A percentile compares a stretch with the other conserved stretches of the same genome.
Evolutionary conservation across 2,888 invertebrate species (phyloP).

Genomic region (Xestia rhomboidea): DNA sequence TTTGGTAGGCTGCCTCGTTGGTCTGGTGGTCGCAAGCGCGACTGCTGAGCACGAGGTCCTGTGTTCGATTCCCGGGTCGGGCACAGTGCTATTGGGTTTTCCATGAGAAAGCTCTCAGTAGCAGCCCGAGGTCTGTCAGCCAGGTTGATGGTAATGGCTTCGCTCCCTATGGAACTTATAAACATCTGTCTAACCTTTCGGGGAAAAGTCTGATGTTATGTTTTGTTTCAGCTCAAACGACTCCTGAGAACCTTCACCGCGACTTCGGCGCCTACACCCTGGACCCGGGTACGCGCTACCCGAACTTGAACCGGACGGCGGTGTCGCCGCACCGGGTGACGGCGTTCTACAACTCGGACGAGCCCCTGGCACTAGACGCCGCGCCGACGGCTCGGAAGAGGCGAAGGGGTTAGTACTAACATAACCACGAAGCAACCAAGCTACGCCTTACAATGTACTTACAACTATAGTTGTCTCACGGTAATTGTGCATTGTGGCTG

Average conservation of each 20-base stretch:
- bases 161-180: no score
- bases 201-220: background rate
- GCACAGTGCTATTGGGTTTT: no score
- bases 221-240: conserved; percentile 95
- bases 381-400: conserved; percentile 74
- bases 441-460: background rate
- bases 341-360: conserved; percentile 84
- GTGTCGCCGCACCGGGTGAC: conserved; percentile 94
- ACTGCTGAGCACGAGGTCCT: no score
- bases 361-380: conserved; percentile 83
- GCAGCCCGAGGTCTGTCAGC: no score
- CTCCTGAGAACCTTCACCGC: conserved; percentile 98
- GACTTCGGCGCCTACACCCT: conserved; percentile 96
- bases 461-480: background rate
- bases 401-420: conserved; percentile 72
- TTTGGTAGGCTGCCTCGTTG: no score
- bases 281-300: conserved; percentile 96
- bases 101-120: no score
- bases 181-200: background rate
- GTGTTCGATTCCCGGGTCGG: no score
- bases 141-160: no score
- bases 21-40: no score
- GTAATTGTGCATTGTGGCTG: background rate
- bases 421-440: background rate
- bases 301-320: conserved; percentile 94